phyloP scores from a whole-genome alignment of 2,888 invertebrate genomes.

The Drosophila vallismaia region DNA sequence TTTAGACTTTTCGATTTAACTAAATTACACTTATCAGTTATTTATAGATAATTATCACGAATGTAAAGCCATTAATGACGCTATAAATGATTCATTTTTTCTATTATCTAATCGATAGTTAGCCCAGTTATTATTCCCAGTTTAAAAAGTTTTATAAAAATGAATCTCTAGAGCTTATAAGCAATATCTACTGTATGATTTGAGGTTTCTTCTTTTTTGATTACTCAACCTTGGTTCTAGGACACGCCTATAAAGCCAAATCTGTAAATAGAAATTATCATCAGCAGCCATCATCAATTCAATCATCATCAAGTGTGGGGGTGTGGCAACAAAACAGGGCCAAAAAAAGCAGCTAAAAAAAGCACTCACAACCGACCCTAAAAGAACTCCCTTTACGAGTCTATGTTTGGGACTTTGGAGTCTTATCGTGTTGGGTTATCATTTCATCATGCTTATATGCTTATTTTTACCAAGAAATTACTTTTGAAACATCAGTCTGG shows the following conservation, averaged over 20 bases:
- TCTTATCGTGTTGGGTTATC: not conserved
- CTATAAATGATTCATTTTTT: constrained; percentile 56
- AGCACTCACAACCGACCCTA: constrained; percentile 2
- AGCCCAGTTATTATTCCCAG: not conserved
- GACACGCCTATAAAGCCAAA: constrained; percentile 65
- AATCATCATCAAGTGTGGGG: constrained; percentile 44
- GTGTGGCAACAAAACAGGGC: constrained; percentile 50
- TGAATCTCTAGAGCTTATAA: not conserved
- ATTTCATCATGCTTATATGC: no score
- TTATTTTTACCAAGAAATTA: constrained; percentile 40
- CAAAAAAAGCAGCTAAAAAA: constrained; percentile 14
- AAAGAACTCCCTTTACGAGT: constrained; percentile 29
- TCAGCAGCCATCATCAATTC: constrained; percentile 64
- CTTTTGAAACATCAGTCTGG: constrained; percentile 17
- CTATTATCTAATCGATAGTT: not conserved
- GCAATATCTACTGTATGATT: constrained; percentile 24
- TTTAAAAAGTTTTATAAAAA: no score
- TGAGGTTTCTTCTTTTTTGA: constrained; percentile 29
- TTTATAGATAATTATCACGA: constrained; percentile 24
- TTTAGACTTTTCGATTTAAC: constrained; percentile 24
- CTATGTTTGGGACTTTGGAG: constrained; percentile 17
- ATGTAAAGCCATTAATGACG: constrained; percentile 25
- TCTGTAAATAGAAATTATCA: constrained; percentile 75
- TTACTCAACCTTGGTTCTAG: constrained; percentile 64
- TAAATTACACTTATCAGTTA: constrained; percentile 36